Evolutionary conservation across 2,797 vertebrate species (phyloP).

Genomic region (Fratercula arctica): DNA sequence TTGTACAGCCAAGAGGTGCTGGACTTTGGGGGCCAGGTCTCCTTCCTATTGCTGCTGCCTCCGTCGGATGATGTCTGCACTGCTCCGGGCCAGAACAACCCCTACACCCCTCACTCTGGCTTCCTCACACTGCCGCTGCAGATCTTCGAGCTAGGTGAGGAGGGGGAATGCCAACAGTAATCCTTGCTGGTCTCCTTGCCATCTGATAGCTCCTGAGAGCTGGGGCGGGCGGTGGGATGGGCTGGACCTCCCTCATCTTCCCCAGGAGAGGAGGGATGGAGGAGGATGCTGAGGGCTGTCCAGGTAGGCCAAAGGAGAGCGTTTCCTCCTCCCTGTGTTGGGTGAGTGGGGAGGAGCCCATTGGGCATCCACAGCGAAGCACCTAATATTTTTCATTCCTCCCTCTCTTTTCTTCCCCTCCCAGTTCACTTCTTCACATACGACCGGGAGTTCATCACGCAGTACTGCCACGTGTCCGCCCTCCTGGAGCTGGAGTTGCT

Average conservation of each 20-base stretch:
- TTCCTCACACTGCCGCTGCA: constrained; percentile 90
- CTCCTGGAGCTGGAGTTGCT: constrained; percentile 90
- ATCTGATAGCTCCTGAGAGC: not conserved
- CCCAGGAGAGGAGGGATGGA: not conserved
- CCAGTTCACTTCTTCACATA: constrained; percentile 90
- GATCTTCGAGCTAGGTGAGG: constrained; percentile 91
- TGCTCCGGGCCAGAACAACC: constrained; percentile 89
- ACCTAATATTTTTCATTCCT: not conserved
- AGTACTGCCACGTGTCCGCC: constrained; percentile 89
- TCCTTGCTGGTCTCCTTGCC: not conserved
- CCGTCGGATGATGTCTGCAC: constrained; percentile 91
- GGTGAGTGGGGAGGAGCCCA: not conserved
- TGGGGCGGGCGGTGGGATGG: not conserved
- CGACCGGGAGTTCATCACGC: constrained; percentile 84
- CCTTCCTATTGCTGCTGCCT: constrained; percentile 89
- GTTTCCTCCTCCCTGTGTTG: not conserved
- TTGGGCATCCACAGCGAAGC: not conserved
- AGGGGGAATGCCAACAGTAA: not conserved
- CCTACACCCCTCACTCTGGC: constrained; percentile 85
- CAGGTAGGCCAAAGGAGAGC: too few species aligned
- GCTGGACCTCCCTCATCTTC: not conserved
- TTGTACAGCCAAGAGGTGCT: constrained; percentile 91
- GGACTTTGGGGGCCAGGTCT: constrained; percentile 89
- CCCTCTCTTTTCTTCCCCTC: not conserved
- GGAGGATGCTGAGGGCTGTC: not conserved